Percentiles rank a stretch among this genome's conserved stretches.
These are phyloP conservation scores for Dromas ardeola DNA, from an alignment of 2,113 vertebrate species.

Conservation along the genomic window DNA sequence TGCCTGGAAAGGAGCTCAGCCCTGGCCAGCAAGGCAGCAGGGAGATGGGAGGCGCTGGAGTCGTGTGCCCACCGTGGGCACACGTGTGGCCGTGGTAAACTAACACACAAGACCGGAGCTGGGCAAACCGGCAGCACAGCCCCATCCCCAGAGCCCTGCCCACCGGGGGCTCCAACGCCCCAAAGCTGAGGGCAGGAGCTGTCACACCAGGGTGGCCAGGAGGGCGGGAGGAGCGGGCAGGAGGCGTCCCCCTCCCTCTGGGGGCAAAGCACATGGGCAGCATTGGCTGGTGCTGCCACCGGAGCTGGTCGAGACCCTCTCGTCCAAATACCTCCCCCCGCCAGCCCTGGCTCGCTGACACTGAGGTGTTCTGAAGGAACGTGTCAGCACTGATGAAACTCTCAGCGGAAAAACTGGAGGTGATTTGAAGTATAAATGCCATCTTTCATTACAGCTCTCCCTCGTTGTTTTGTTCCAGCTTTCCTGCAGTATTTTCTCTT, in stretches of 20 bases:
- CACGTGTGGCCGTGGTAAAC: background rate
- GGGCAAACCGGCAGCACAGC: accelerated
- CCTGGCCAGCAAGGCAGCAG: background rate
- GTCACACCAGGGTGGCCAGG: background rate
- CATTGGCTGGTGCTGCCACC: background rate
- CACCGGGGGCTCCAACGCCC: accelerated
- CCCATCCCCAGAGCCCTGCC: background rate
- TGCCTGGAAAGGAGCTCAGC: background rate
- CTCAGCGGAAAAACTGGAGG: background rate
- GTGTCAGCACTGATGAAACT: background rate
- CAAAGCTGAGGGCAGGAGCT: background rate
- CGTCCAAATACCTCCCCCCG: accelerated
- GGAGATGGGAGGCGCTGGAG: accelerated
- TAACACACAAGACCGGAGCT: accelerated
- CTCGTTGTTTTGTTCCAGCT: background rate
- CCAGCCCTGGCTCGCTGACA: background rate
- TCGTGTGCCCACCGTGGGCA: accelerated
- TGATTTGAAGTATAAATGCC: background rate
- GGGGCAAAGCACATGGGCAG: accelerated
- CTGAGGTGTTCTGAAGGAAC: background rate
- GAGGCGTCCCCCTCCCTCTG: accelerated
- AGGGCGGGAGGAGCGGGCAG: accelerated
- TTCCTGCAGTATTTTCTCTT: background rate
- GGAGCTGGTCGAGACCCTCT: background rate
- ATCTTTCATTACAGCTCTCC: background rate